Evolutionary conservation across 2,113 vertebrate genomes (phyloP).

Genomic region (Sturnira hondurensis): DNA sequence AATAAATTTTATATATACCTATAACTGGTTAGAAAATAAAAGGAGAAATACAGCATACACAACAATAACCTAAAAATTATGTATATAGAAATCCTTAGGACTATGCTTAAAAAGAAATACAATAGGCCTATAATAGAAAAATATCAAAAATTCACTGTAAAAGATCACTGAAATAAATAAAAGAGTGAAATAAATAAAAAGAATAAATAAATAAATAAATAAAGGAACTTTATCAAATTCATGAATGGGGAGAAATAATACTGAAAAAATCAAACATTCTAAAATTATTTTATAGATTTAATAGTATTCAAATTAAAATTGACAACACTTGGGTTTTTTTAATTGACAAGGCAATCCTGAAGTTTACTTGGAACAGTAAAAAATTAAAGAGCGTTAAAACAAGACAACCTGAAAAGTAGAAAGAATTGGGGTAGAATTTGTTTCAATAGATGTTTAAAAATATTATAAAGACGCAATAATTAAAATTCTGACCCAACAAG

Average conservation of each 20-base stretch:
- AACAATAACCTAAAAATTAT: not conserved
- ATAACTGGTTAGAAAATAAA: slow-evolving; percentile 26
- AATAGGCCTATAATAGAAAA: not conserved
- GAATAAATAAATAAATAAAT: too few relatives aligned
- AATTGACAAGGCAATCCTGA: not conserved
- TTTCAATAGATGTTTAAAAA: not conserved
- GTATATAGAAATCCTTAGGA: not conserved
- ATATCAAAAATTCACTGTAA: not conserved
- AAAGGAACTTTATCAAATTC: not conserved
- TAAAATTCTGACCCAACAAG: not conserved
- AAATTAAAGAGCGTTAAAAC: not conserved
- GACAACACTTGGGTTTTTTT: not conserved
- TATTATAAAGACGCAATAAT: not conserved
- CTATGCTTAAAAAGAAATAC: not conserved
- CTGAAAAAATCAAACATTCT: not conserved
- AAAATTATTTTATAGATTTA: not conserved
- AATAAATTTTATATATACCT: not conserved
- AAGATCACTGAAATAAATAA: not conserved
- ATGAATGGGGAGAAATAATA: not conserved
- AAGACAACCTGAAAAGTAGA: not conserved
- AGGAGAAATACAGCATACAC: not conserved
- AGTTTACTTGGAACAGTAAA: not conserved
- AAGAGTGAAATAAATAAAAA: not conserved
- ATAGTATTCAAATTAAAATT: slow-evolving; percentile 3
- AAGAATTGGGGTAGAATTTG: not conserved